A percentile compares a stretch with the other conserved stretches of the same genome.
Conservation (phyloP, 1,140 invertebrate species). For the Leptonema lineaticorne region DNA sequence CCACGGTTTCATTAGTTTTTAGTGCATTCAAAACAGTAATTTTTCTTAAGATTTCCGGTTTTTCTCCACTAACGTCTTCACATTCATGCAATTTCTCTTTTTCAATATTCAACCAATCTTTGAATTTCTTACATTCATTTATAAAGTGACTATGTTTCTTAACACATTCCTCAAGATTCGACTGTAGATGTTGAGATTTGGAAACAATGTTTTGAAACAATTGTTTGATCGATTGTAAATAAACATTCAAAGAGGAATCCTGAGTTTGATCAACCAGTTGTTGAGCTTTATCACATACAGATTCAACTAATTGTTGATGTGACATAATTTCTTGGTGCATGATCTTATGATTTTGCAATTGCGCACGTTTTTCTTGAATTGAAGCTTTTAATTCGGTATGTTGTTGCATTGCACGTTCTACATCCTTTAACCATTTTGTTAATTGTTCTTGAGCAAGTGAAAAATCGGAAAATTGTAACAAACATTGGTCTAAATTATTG, state of each 20-base stretch:
- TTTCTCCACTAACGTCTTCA: constrained; percentile 79
- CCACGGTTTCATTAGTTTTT: constrained; percentile 69
- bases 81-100: constrained; percentile 74
- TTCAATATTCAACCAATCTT: constrained; percentile 77
- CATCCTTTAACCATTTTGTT: constrained; percentile 89
- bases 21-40: constrained; percentile 69
- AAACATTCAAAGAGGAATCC: constrained; percentile 81
- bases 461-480: constrained; percentile 88
- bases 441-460: constrained; percentile 85
- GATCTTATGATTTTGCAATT: constrained; percentile 91
- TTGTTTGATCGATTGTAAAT: constrained; percentile 85
- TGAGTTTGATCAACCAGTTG: constrained; percentile 86
- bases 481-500: constrained; percentile 83
- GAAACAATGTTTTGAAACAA: constrained; percentile 85
- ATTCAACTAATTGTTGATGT: constrained; percentile 85
- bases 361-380: constrained; percentile 90
- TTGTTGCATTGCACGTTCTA: constrained; percentile 87
- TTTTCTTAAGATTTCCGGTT: constrained; percentile 73
- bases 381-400: constrained; percentile 89
- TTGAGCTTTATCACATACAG: constrained; percentile 89
- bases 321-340: constrained; percentile 95
- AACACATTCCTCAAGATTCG: constrained; percentile 82
- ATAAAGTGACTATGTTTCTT: constrained; percentile 82
- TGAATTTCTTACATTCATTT: constrained; percentile 68
- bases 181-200: constrained; percentile 83